A percentile compares a stretch with the other conserved stretches of the same genome.
Conservation (phyloP, 2,113 vertebrate genomes). For the Picathartes gymnocephalus region DNA sequence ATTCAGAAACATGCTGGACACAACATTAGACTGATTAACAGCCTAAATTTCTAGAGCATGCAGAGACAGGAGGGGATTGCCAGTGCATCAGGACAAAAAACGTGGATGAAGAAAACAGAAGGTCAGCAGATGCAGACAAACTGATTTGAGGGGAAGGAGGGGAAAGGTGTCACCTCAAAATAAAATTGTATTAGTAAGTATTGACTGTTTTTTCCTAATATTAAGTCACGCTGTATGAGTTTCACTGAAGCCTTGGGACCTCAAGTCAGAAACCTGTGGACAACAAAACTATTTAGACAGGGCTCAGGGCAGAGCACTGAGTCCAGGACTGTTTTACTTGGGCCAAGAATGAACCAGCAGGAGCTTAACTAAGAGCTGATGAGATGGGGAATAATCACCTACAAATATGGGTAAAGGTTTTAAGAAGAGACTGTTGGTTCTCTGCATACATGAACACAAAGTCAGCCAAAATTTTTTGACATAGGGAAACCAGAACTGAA, state of each 20-base stretch:
- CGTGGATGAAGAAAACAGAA: background rate
- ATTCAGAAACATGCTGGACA: background rate
- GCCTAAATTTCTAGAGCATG: background rate
- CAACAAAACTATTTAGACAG: background rate
- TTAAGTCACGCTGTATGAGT: background rate
- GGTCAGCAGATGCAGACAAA: background rate
- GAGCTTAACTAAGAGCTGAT: background rate
- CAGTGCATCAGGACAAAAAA: background rate
- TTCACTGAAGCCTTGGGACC: background rate
- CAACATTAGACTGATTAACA: background rate
- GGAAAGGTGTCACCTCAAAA: background rate
- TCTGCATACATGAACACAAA: background rate
- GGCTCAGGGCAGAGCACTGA: background rate
- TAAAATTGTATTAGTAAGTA: background rate
- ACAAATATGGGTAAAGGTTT: background rate
- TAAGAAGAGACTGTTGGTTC: background rate
- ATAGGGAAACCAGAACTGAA: background rate
- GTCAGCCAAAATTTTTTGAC: background rate
- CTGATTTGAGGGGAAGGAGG: background rate
- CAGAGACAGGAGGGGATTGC: background rate
- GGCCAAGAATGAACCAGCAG: background rate
- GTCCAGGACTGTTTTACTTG: background rate
- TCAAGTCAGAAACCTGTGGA: background rate
- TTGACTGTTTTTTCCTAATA: background rate
- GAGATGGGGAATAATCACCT: background rate